A percentile compares a stretch with the other conserved stretches of the same genome.
Conservation (phyloP, 2,113 vertebrate genomes). For the Phylloscopus trochilus region DNA sequence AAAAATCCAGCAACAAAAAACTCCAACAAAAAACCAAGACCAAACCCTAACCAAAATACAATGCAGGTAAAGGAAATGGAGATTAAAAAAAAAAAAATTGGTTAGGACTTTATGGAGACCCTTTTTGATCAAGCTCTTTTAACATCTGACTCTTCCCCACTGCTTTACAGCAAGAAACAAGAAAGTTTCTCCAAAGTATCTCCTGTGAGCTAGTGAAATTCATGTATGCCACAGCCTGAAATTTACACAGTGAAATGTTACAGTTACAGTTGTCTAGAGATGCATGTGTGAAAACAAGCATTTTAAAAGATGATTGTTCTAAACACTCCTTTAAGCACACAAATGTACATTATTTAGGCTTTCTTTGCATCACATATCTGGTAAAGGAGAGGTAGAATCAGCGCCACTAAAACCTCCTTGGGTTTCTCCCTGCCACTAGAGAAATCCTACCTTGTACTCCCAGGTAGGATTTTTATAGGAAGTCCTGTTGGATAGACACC, state of each 20-base stretch:
- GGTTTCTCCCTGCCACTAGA: neutral
- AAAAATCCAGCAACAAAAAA: neutral
- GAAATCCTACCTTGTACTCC: neutral
- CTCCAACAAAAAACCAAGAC: neutral
- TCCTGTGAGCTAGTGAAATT: neutral
- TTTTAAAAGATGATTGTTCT: neutral
- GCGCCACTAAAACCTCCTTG: neutral
- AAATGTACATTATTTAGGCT: neutral
- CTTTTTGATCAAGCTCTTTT: neutral
- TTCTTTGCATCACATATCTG: neutral
- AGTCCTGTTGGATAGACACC: neutral
- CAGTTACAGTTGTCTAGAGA: neutral
- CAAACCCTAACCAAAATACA: neutral
- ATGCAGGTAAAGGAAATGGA: neutral
- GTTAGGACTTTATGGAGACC: neutral
- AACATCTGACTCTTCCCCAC: neutral
- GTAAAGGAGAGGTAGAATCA: constrained; percentile 50
- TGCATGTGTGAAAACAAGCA: neutral
- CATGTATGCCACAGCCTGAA: neutral
- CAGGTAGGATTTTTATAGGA: neutral
- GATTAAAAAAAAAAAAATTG: neutral
- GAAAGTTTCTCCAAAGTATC: neutral
- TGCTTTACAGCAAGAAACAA: neutral
- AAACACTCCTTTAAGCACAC: neutral
- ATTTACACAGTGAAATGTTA: neutral